phyloP scores from a whole-genome alignment of 2,113 vertebrate species.

The Boulengeromyrus knoepffleri region DNA sequence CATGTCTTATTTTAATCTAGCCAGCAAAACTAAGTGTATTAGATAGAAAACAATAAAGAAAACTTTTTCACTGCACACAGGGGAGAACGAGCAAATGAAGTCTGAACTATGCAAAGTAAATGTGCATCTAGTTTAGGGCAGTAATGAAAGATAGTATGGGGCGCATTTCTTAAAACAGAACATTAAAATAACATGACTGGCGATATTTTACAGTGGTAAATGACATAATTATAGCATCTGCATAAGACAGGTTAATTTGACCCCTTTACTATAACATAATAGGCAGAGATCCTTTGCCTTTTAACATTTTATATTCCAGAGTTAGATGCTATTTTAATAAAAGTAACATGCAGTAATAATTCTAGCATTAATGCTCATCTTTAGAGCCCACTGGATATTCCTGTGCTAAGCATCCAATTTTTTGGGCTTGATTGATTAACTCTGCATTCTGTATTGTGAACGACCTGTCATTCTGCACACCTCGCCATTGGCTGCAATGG shows the following conservation, averaged over 20 bases:
- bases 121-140: neutral
- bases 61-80: too few relatives aligned
- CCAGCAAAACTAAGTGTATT: too few relatives aligned
- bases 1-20: too few relatives aligned
- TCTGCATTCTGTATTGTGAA: neutral
- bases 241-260: neutral
- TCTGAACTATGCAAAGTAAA: neutral
- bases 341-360: neutral
- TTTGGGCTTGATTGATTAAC: neutral
- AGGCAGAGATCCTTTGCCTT: neutral
- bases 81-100: too few relatives aligned
- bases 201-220: neutral
- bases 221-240: neutral
- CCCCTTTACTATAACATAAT: neutral
- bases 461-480: neutral
- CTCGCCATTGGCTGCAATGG: too few relatives aligned
- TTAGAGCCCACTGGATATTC: neutral
- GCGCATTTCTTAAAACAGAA: neutral
- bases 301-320: neutral
- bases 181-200: neutral
- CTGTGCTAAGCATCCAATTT: neutral
- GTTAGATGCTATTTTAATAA: neutral
- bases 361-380: neutral
- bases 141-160: neutral
- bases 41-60: too few relatives aligned